These are phyloP conservation scores for Carcharodon carcharias DNA, from an alignment of 2,797 vertebrate species.

Conservation along the genomic window DNA sequence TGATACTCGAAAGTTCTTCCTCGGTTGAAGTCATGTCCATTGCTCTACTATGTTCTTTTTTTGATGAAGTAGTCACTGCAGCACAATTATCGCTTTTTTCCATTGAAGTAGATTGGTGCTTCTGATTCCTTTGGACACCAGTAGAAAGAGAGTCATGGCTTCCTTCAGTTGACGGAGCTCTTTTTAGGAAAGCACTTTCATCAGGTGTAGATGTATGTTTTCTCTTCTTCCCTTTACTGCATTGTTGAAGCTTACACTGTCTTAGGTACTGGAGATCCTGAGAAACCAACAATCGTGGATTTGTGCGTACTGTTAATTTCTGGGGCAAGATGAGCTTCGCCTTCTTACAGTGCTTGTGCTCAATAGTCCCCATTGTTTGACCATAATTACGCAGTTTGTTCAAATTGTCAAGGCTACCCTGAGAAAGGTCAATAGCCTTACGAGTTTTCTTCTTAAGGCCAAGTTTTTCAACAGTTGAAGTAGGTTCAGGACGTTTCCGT, in stretches of 20 bases:
- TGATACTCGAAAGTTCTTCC: not conserved
- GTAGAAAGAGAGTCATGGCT: not conserved
- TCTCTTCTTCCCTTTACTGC: not conserved
- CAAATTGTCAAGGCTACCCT: slow-evolving; percentile 57
- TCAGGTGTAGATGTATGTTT: not conserved
- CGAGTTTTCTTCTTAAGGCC: slow-evolving; percentile 67
- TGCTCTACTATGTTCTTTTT: not conserved
- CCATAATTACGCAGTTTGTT: slow-evolving; percentile 60
- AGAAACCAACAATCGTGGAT: slow-evolving; percentile 56
- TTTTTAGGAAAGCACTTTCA: not conserved
- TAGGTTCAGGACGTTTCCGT: slow-evolving; percentile 53
- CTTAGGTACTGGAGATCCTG: slow-evolving; percentile 58
- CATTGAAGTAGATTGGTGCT: not conserved
- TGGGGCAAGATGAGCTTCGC: slow-evolving; percentile 53
- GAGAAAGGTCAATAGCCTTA: slow-evolving; percentile 63
- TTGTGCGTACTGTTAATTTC: slow-evolving; percentile 46
- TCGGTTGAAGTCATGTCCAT: slow-evolving; percentile 35
- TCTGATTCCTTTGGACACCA: not conserved
- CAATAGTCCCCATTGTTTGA: slow-evolving; percentile 53
- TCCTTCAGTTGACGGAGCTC: not conserved
- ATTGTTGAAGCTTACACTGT: slow-evolving; percentile 47
- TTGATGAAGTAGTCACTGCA: not conserved
- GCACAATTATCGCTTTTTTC: not conserved
- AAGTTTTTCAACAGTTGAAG: slow-evolving; percentile 58
- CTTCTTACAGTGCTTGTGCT: slow-evolving; percentile 38